These are phyloP conservation scores for Caenorhabditis remanei DNA, from an alignment of 1,140 invertebrate species.

Conservation along the genomic window DNA sequence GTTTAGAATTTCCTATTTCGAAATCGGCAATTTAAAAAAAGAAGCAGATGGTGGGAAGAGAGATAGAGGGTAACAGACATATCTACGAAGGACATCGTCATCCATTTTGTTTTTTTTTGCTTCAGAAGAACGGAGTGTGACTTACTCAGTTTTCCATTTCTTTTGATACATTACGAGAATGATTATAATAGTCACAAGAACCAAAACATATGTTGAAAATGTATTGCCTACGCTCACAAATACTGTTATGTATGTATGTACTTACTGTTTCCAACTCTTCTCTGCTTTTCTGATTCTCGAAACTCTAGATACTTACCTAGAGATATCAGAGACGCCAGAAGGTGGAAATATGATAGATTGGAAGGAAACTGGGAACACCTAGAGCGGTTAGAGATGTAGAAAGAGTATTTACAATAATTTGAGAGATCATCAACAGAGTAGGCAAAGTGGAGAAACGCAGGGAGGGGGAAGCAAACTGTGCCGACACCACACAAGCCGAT, in stretches of 20 bases:
- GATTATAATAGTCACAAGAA: not conserved
- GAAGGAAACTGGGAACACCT: constrained; percentile 26
- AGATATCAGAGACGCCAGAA: constrained; percentile 12
- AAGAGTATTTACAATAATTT: constrained; percentile 51
- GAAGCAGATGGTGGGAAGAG: constrained; percentile 29
- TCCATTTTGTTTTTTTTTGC: constrained; percentile 4
- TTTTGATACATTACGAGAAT: no score
- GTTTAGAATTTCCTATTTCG: not conserved
- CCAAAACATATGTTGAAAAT: constrained; percentile 14
- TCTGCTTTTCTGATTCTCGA: not conserved
- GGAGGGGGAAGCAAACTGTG: constrained; percentile 20
- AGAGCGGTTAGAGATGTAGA: constrained; percentile 36
- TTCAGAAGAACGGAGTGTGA: constrained; percentile 22
- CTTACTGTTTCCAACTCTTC: constrained; percentile 32
- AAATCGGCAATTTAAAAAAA: not conserved
- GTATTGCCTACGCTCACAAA: not conserved
- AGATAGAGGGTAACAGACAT: constrained; percentile 2
- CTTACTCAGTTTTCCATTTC: not conserved
- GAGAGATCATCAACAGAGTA: constrained; percentile 17
- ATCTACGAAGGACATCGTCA: constrained; percentile 33
- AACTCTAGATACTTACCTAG: not conserved
- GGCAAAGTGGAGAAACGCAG: constrained; percentile 35
- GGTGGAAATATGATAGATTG: constrained; percentile 50
- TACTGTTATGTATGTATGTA: constrained; percentile 47
- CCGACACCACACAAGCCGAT: constrained; percentile 53